Percentiles rank a stretch among this genome's conserved stretches.
phyloP scores from a whole-genome alignment of 2,113 vertebrate genomes.

The Stigmatopora nigra region DNA sequence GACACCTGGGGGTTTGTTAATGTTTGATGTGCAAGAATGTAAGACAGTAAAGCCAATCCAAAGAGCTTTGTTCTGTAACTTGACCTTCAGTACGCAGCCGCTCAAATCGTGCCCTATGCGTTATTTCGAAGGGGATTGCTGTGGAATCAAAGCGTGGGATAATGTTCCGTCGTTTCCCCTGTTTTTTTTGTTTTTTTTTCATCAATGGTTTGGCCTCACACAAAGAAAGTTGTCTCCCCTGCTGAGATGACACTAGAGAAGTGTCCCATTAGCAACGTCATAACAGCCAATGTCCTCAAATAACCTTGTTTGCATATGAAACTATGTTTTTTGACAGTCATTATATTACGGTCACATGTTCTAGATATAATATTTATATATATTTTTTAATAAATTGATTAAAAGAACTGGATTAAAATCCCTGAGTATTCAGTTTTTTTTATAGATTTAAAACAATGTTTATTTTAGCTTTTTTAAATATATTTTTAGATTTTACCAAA shows the following conservation, averaged over 20 bases:
- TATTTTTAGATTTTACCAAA: no score
- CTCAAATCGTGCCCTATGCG: slow-evolving; percentile 24
- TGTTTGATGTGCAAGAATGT: slow-evolving; percentile 37
- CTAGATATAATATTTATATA: no score
- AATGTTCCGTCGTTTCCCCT: slow-evolving; percentile 9
- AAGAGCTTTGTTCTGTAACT: slow-evolving; percentile 33
- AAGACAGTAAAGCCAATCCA: slow-evolving; percentile 24
- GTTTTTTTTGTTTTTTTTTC: slow-evolving; percentile 1
- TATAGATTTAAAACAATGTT: no score
- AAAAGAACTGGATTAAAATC: no score
- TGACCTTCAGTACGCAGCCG: slow-evolving; percentile 29
- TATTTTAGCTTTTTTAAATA: no score
- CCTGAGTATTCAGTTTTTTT: no score
- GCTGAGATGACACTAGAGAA: slow-evolving; percentile 16
- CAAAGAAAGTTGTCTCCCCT: slow-evolving; percentile 26
- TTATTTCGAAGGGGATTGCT: slow-evolving; percentile 8
- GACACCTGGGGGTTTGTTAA: slow-evolving; percentile 1
- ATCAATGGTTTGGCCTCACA: slow-evolving; percentile 16
- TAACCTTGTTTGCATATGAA: not conserved
- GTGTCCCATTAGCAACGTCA: not conserved
- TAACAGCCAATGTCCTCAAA: slow-evolving; percentile 1
- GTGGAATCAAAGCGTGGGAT: slow-evolving; percentile 40
- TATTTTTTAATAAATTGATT: no score
- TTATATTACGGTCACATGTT: no score
- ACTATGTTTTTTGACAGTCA: not conserved